Evolutionary conservation across 2,888 invertebrate species (phyloP).

Genomic region (Drosophila nr. perissopoda): DNA sequence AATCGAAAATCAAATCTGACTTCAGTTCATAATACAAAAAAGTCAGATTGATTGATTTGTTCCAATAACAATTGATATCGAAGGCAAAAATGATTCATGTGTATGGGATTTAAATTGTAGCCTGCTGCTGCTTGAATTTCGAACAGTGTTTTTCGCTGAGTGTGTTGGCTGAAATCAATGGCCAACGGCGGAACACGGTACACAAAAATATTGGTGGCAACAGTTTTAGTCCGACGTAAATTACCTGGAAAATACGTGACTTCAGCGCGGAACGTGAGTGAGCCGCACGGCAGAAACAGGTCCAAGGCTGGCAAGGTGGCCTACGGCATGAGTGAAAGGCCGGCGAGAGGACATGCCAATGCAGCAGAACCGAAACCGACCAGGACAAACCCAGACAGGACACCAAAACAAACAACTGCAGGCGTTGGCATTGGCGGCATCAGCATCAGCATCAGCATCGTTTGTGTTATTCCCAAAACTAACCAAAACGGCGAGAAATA

Average conservation of each 20-base stretch:
- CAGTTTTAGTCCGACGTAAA: constrained; percentile 83
- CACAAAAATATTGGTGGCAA: constrained; percentile 80
- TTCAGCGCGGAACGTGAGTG: constrained; percentile 70
- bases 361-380: constrained; percentile 11
- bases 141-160: not conserved
- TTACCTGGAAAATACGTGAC: constrained; percentile 85
- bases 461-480: constrained; percentile 28
- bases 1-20: not conserved
- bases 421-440: constrained; percentile 9
- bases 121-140: not conserved
- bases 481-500: constrained; percentile 23
- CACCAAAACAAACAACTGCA: constrained; percentile 56
- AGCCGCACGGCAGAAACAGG: constrained; percentile 30
- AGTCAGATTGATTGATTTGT: not conserved
- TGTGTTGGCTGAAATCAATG: constrained; percentile 25
- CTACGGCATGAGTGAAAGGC: constrained; percentile 48
- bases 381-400: constrained; percentile 23
- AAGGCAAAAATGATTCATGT: no score
- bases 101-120: fast-evolving
- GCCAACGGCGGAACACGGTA: constrained; percentile 46
- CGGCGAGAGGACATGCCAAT: constrained; percentile 50
- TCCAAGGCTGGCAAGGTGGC: constrained; percentile 6
- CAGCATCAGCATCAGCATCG: constrained; percentile 1
- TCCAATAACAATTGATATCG: no score
- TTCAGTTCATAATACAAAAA: not conserved